These are phyloP conservation scores for Pelodytes ibericus DNA, from an alignment of 2,797 vertebrate species.

Conservation along the genomic window DNA sequence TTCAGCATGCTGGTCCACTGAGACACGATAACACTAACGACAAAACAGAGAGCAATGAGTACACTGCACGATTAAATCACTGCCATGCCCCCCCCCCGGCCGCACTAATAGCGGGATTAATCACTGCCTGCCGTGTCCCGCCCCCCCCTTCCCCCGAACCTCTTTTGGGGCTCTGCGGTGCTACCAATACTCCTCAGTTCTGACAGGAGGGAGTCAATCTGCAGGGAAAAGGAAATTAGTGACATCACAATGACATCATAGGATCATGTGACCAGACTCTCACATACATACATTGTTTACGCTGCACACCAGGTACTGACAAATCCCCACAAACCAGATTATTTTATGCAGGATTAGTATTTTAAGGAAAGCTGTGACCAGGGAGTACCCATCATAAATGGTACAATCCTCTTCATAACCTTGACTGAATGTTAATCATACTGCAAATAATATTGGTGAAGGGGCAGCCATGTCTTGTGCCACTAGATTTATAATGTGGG, in stretches of 20 bases:
- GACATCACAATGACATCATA: neutral
- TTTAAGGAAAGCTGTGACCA: too few species aligned
- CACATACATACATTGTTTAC: too few species aligned
- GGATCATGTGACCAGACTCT: neutral
- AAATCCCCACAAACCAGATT: too few species aligned
- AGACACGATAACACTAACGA: slow-evolving; percentile 88
- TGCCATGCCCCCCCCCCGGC: neutral
- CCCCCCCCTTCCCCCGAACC: slow-evolving; percentile 62
- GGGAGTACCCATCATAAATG: too few species aligned
- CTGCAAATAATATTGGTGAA: too few species aligned
- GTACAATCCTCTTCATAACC: too few species aligned
- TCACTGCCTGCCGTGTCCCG: too few species aligned
- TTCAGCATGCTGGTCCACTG: slow-evolving; percentile 96
- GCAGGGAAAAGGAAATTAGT: slow-evolving; percentile 4
- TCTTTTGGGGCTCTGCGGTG: slow-evolving; percentile 77
- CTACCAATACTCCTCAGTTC: slow-evolving; percentile 79
- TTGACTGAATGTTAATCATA: too few species aligned
- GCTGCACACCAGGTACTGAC: too few species aligned
- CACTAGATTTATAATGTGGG: too few species aligned
- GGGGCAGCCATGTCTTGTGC: too few species aligned
- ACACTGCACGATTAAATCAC: neutral
- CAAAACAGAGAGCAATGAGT: neutral
- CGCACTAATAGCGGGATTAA: neutral
- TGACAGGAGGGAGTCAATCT: slow-evolving; percentile 84
- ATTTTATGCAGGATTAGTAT: too few species aligned